Base-by-base conservation (phyloP, 92 coral and sea anemone species). In the Umimayanthus kanabou region DNA sequence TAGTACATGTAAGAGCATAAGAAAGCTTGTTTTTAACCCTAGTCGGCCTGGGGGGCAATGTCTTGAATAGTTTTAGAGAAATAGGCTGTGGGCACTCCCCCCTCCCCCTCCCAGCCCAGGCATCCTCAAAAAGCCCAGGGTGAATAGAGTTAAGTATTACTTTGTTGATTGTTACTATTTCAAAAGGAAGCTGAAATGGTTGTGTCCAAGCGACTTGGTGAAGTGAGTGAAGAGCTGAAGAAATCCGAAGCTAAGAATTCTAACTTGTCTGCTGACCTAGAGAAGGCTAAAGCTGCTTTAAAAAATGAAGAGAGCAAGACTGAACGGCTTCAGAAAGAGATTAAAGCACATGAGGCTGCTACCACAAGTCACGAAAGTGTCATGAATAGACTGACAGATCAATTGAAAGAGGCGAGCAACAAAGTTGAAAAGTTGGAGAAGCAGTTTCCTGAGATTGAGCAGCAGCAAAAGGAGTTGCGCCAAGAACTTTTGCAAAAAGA, bases 201-300 rank as follows among this genome's bases (percentile, higher is more conserved):
- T 8, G 85, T 97, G 23, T 85, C 90, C 39, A 95, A 97, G 81
- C 86, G 98, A 43, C 94, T 92, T 43, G 90, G 88, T 53, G 98
- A 97, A 79, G 98, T 96, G 26, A 95, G 89, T 84, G 98, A 94
- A 33, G 95, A 92, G 61, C 90, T 95, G n/a, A 91, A 92, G 78
- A 97, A 92, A 78, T 87, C 94, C 10, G 96, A 97, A 80, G 93
- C 97, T 23, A 90, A 90, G 66, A 91, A 94, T 83, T 80, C 89
- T 3, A 81, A 92, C 53, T 85, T 95, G 40, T 74, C 90, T 55
- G 81, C 87, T 45, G 94, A 93, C 37, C 90, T 93, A 74, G 82
- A 73, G 39, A 82, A 86, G 16, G 88, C 94, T 0, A 79, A 66
- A 30, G 90, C 90, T 72, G 61, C 88, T 13, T 80, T 91, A 2